phyloP scores from a whole-genome alignment of 2,888 invertebrate genomes.

The Tortrix viridana region DNA sequence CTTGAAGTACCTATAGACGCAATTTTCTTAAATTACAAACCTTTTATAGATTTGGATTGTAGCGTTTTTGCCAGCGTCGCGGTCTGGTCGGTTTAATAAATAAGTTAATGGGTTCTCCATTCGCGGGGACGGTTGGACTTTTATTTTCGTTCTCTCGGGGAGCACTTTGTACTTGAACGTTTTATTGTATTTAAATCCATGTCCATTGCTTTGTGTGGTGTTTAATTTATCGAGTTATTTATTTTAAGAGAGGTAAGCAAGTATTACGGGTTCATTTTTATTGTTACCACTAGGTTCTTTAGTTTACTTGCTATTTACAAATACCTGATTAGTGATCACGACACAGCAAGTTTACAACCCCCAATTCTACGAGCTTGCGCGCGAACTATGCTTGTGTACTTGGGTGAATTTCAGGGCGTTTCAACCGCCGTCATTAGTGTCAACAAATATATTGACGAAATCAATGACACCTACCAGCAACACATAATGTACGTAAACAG shows the following conservation, averaged over 20 bases:
- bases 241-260: neutral
- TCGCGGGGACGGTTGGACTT: slow-evolving; percentile 7
- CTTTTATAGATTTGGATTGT: neutral
- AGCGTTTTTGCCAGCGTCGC: slow-evolving; percentile 2
- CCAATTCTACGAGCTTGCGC: too few species aligned
- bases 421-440: too few species aligned
- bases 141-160: slow-evolving; percentile 1
- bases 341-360: too few species aligned
- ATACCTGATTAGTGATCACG: too few species aligned
- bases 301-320: too few species aligned
- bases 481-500: too few species aligned
- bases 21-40: neutral
- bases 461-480: too few species aligned
- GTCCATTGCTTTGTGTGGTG: neutral
- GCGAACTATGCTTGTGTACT: too few species aligned
- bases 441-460: too few species aligned
- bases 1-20: neutral
- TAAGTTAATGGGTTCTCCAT: slow-evolving; percentile 15
- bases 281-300: too few species aligned
- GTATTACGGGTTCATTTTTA: neutral
- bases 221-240: neutral
- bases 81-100: slow-evolving; percentile 13
- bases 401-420: too few species aligned
- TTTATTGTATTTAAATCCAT: neutral
- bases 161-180: slow-evolving; percentile 4